A percentile compares a stretch with the other conserved stretches of the same genome.
Evolutionary conservation across 2,888 invertebrate genomes (phyloP).

Genomic region (Sphaeridia pumilis): DNA sequence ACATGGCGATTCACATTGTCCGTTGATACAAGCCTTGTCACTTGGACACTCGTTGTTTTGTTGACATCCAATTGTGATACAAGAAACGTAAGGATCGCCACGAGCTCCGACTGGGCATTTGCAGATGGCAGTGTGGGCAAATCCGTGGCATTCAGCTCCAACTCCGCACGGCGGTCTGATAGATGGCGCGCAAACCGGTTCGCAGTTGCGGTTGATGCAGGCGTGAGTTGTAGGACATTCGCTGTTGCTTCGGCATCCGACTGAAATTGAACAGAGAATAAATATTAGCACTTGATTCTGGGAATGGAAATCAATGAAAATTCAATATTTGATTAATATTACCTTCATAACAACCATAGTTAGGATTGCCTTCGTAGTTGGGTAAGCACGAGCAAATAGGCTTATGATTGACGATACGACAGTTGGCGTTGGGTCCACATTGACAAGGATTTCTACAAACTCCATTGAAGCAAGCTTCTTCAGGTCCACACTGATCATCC

Average conservation of each 20-base stretch:
- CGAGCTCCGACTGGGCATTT: conserved; percentile 38
- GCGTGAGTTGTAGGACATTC: conserved; percentile 71
- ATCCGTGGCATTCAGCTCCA: conserved; percentile 37
- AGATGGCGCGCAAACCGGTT: conserved; percentile 55
- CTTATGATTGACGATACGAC: conserved; percentile 41
- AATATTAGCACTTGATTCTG: too few relatives aligned
- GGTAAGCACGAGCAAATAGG: conserved; percentile 39
- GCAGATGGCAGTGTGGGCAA: conserved; percentile 37
- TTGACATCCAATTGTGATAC: conserved; percentile 57
- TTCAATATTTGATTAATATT: too few relatives aligned
- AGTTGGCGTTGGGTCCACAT: conserved; percentile 52
- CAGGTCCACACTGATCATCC: conserved; percentile 63
- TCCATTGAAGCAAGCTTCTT: conserved; percentile 72
- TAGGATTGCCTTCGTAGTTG: conserved; percentile 36
- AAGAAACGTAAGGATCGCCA: conserved; percentile 39
- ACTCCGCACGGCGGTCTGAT: conserved; percentile 38
- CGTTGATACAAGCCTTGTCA: conserved; percentile 72
- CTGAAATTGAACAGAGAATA: conserved; percentile 32
- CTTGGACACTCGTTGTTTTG: conserved; percentile 77
- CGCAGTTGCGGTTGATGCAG: conserved; percentile 71
- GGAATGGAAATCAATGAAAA: too few relatives aligned
- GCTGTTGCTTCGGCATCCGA: conserved; percentile 58
- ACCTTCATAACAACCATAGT: conserved; percentile 34
- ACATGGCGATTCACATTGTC: conserved; percentile 76
- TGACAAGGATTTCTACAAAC: conserved; percentile 78